A percentile compares a stretch with the other conserved stretches of the same genome.
Conservation (phyloP, 2,888 invertebrate genomes). For the Coenonympha arcania region DNA sequence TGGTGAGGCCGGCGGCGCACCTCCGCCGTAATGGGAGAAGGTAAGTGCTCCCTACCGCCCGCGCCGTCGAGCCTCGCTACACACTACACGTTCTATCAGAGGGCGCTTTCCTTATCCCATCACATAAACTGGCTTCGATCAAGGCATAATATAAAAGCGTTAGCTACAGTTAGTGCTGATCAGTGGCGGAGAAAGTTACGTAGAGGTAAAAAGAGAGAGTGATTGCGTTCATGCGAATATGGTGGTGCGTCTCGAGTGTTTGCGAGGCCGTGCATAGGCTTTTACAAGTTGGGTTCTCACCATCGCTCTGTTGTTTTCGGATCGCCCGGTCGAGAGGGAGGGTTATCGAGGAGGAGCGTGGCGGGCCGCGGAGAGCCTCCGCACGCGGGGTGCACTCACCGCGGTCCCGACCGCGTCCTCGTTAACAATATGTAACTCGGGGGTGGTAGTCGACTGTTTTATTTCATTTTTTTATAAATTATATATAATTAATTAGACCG, state of each 20-base stretch:
- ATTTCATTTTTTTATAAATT: slow-evolving; percentile 59
- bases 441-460: slow-evolving; percentile 70
- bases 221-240: slow-evolving; percentile 53
- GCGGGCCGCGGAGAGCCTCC: slow-evolving; percentile 45
- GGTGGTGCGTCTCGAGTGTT: slow-evolving; percentile 63
- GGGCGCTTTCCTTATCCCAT: slow-evolving; percentile 86
- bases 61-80: slow-evolving; percentile 52
- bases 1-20: slow-evolving; percentile 68
- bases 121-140: slow-evolving; percentile 68
- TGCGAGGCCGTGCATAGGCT: slow-evolving; percentile 70
- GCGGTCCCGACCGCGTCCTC: slow-evolving; percentile 49
- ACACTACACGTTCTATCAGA: slow-evolving; percentile 65
- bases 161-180: slow-evolving; percentile 61
- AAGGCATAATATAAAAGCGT: slow-evolving; percentile 70
- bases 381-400: slow-evolving; percentile 37
- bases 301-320: slow-evolving; percentile 65
- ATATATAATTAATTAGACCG: slow-evolving; percentile 64
- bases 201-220: slow-evolving; percentile 37
- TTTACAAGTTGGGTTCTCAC: slow-evolving; percentile 70
- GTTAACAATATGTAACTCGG: slow-evolving; percentile 58
- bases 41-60: slow-evolving; percentile 73
- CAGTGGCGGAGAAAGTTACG: slow-evolving; percentile 66
- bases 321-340: slow-evolving; percentile 55
- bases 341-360: slow-evolving; percentile 48
- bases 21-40: slow-evolving; percentile 76